Evolutionary conservation across 2,888 invertebrate species (phyloP).

Genomic region (Gonocerus acuteangulatus): DNA sequence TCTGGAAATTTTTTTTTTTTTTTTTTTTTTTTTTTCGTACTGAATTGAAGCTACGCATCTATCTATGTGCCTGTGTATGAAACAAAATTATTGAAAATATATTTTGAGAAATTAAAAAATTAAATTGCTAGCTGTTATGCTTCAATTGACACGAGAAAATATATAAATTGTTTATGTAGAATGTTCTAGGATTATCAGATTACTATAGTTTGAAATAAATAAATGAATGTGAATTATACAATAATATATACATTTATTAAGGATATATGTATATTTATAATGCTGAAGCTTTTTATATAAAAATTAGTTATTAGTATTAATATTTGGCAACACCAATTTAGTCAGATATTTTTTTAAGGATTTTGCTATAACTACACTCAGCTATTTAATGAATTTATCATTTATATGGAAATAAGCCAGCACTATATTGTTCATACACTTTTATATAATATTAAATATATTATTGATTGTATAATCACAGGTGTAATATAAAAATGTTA

Average conservation of each 20-base stretch:
- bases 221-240: neutral
- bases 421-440: constrained; percentile 17
- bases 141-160: too few species aligned
- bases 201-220: too few species aligned
- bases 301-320: constrained; percentile 14
- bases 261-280: constrained; percentile 12
- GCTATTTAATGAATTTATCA: neutral
- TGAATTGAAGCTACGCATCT: too few species aligned
- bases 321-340: constrained; percentile 23
- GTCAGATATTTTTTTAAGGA: constrained; percentile 20
- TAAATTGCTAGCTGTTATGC: too few species aligned
- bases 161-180: too few species aligned
- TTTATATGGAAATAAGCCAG: constrained; percentile 1
- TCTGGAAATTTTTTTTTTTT: too few species aligned
- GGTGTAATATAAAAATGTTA: neutral
- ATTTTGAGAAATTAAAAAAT: too few species aligned
- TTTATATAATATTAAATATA: neutral
- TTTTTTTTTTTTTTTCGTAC: too few species aligned
- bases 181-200: too few species aligned
- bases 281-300: constrained; percentile 18
- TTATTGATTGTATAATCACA: too few species aligned
- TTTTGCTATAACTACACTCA: constrained; percentile 6
- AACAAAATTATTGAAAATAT: too few species aligned
- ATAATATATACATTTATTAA: neutral
- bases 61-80: too few species aligned